These are phyloP conservation scores for Microctenopoma lineatum DNA, from an alignment of 2,797 vertebrate genomes.

Conservation along the genomic window DNA sequence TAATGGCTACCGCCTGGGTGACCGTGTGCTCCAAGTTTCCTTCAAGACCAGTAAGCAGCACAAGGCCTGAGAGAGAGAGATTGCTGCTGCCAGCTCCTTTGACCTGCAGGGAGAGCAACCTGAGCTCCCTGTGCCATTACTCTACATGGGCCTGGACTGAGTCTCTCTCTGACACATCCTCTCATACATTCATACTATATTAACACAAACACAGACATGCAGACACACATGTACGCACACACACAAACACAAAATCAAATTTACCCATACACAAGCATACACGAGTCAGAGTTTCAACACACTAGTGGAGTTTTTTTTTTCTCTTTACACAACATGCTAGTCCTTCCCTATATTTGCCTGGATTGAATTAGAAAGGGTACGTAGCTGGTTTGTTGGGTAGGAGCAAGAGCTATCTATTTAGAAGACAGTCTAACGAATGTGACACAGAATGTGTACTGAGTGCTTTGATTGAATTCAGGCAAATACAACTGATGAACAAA, in stretches of 20 bases:
- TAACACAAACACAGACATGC: constrained; percentile 68
- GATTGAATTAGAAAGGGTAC: constrained; percentile 86
- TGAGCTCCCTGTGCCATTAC: constrained; percentile 82
- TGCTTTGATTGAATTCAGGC: constrained; percentile 89
- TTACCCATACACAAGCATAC: constrained; percentile 73
- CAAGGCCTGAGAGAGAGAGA: constrained; percentile 90
- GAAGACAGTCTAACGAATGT: constrained; percentile 87
- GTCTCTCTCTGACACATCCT: constrained; percentile 82
- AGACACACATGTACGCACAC: constrained; percentile 51
- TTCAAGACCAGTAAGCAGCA: constrained; percentile 99
- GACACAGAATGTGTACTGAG: constrained; percentile 86
- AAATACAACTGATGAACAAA: constrained; percentile 85
- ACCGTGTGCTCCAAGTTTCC: constrained; percentile 97
- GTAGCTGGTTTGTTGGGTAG: constrained; percentile 75
- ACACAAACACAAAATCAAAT: constrained; percentile 48
- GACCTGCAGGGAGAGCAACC: constrained; percentile 73
- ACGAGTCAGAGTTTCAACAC: constrained; percentile 82
- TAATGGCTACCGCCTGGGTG: constrained; percentile 95
- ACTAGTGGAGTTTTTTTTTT: constrained; percentile 85
- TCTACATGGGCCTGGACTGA: constrained; percentile 88
- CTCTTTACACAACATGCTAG: constrained; percentile 86
- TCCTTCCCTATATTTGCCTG: constrained; percentile 87
- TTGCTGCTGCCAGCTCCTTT: constrained; percentile 71
- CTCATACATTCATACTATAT: constrained; percentile 75
- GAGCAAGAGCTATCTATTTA: constrained; percentile 78